Percentiles rank a stretch among this genome's conserved stretches.
Evolutionary conservation across 2,888 invertebrate genomes (phyloP).

Genomic region (Ypsolopha scabrella): DNA sequence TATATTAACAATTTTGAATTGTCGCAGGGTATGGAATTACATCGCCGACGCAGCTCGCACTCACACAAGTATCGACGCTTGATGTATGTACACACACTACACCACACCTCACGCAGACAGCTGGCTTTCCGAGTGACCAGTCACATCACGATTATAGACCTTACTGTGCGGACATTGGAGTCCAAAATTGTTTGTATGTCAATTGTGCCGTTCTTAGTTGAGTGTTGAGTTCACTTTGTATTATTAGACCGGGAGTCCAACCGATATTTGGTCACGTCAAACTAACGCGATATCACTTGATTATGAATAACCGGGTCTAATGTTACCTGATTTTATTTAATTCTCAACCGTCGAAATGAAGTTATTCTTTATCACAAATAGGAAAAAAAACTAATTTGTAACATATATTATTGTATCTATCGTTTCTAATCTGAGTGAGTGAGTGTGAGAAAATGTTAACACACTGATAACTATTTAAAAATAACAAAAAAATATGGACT

Average conservation of each 20-base stretch:
- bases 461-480: background rate
- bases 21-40: background rate
- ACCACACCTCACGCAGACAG: no score
- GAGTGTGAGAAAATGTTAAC: background rate
- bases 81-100: no score
- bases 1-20: no score
- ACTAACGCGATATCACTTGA: background rate
- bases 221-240: no score
- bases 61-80: no score
- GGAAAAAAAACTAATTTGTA: background rate
- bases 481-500: slow-evolving; percentile 6
- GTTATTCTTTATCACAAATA: background rate
- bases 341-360: background rate
- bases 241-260: no score
- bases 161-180: background rate
- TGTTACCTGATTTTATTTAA: no score
- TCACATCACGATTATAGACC: no score
- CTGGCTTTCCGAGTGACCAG: no score
- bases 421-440: background rate
- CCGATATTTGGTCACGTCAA: background rate
- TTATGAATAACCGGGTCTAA: no score
- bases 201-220: background rate
- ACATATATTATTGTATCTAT: background rate
- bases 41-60: background rate
- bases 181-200: background rate